phyloP scores from a whole-genome alignment of 1,140 invertebrate species.

The Brachionus sp. region DNA sequence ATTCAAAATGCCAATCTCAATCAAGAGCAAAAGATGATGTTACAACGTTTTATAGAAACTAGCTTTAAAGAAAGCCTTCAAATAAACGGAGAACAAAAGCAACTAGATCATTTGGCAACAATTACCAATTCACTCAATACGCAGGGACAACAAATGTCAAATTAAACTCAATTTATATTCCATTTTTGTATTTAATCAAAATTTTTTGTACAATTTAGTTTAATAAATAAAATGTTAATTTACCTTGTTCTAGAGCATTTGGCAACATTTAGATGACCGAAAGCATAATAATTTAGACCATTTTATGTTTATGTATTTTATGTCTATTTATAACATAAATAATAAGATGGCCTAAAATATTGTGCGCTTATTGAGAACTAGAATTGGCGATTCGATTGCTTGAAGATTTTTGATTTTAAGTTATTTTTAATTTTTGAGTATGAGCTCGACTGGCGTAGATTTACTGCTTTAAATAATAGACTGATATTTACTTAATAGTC shows the following conservation, averaged over 20 bases:
- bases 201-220: not conserved
- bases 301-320: constrained; percentile 45
- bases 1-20: constrained; percentile 14
- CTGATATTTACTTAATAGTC: constrained; percentile 43
- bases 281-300: constrained; percentile 45
- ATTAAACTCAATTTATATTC: not conserved
- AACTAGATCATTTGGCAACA: constrained; percentile 38
- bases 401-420: not conserved
- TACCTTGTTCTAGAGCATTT: not conserved
- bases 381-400: not conserved
- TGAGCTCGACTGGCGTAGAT: constrained; percentile 9
- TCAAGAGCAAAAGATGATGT: constrained; percentile 39
- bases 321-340: constrained; percentile 41
- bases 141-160: not conserved
- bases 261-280: not conserved
- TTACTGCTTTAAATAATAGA: constrained; percentile 44
- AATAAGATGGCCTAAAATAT: constrained; percentile 46
- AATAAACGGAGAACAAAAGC: constrained; percentile 21
- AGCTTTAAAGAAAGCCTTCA: constrained; percentile 32
- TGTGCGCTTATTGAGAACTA: not conserved
- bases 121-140: not conserved
- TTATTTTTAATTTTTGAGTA: not conserved
- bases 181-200: constrained; percentile 13
- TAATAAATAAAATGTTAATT: not conserved
- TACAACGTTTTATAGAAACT: constrained; percentile 37